Percentiles rank a stretch among this genome's conserved stretches.
Evolutionary conservation across 2,113 vertebrate genomes (phyloP).

Genomic region (Beaufortia kweichowensis): DNA sequence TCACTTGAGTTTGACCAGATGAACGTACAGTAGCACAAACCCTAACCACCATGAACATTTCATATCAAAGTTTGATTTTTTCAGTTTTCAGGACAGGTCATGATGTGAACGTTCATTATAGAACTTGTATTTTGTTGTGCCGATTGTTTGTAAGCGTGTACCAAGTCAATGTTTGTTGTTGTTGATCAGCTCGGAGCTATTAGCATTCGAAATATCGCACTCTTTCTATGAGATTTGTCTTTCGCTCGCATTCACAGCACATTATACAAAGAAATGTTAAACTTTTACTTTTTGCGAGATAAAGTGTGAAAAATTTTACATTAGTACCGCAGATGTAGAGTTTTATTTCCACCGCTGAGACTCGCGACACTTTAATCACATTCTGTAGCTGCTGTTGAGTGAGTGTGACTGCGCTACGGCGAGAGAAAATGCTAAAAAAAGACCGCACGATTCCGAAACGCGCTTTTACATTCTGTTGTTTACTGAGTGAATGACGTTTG

Average conservation of each 20-base stretch:
- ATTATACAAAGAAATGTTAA: neutral
- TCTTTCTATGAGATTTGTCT: neutral
- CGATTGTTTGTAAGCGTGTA: neutral
- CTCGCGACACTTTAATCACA: neutral
- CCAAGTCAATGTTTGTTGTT: neutral
- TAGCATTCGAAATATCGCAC: neutral
- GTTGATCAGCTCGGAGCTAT: slow-evolving; percentile 1
- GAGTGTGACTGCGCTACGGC: neutral
- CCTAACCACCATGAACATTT: no score
- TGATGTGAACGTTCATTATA: no score
- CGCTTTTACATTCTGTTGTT: neutral
- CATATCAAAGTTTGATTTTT: no score
- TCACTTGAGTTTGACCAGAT: no score
- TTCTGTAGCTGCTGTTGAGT: neutral
- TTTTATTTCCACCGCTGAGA: neutral
- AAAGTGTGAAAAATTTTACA: neutral
- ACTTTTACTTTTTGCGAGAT: no score
- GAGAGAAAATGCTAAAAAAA: neutral
- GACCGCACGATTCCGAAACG: neutral
- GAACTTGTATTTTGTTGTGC: neutral
- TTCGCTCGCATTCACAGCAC: no score
- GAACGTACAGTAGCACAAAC: no score
- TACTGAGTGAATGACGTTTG: no score
- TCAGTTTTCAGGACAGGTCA: no score
- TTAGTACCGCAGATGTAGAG: neutral